Base-by-base conservation (phyloP, 2,797 vertebrate species). In the Pantherophis vulpinus region DNA sequence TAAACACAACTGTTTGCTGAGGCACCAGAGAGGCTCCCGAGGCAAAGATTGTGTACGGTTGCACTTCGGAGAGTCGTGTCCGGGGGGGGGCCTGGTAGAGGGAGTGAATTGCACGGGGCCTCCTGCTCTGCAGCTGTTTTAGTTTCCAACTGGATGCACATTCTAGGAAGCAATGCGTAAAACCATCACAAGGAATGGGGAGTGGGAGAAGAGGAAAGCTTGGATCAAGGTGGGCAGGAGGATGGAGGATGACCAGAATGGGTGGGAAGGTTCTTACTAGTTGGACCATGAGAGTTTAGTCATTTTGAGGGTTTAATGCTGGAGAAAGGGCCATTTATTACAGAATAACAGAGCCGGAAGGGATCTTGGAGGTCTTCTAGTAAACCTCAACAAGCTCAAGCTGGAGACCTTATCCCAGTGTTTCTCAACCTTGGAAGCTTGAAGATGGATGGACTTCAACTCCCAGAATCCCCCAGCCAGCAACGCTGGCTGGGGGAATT, bases 21-120 rank as follows among this genome's bases (percentile, higher is more conserved):
- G 91, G 32, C 95, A 58, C 83, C n/a, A 29, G 2, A 92, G 87
- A 91, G 94, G 91, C 55, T 61, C 92, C n/a, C 10, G 3, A 23
- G 90, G 51, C 51, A 90, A 55, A 92, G 86, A 70, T 86, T 63
- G 56, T 93, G 90, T 1, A 16, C 12, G 87, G 79, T 59, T 88
- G 63, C 8, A 91, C 86, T 87, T 92, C 94, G 74, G 70, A 91
- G 89, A n/a, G 11, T 92, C 42, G 87, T 66, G 2, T 92, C 25
- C 12, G 93, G 91, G 93, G 47, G 70, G 27, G 42, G 42, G 32
- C 86, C 86, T 23, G 59, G 70, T 0, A 16, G 3, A 55, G 0
- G 1, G n/a, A n/a, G 8, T 51, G 63, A 42, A 29, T 58, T 16
- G 5, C 29, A 56, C 0, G 29, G 37, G 90, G 16, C 2, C 9